Evolutionary conservation across 2,888 invertebrate species (phyloP), one percentile per base, ranked within the genome.

Genomic region (Lasioglossum calceatum): DNA sequence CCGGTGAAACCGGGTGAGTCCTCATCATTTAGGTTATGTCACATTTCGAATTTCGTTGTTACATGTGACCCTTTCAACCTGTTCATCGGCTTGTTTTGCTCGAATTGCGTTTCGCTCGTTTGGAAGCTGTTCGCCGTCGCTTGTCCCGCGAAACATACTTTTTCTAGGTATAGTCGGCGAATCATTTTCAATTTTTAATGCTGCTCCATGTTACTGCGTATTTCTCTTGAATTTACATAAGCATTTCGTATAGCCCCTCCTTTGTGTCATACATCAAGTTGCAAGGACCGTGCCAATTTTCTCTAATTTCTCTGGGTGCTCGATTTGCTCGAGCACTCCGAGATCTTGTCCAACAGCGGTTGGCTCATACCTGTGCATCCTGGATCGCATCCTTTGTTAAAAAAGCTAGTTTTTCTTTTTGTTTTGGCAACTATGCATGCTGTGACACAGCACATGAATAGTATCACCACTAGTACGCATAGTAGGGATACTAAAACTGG

Each of bases 1-100:
- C 96, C 89, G 90, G 95, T 93, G 14, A 95, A 94, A 88, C 93
- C 94, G 81, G 92, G 94, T 95, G 86, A 93, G 91, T 87, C 32
- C 36, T 19, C 50, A 72, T 32, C 42, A 85, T 89, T 77, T 64
- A 95, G 95, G 72, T 95, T 95, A 86, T 90, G 90, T 83, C 76
- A 71, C 80, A 73, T 78, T 87, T 84, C 73, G 50, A 12, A 74
- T 76, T 64, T 74, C 16, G 27, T 54, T n/a, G 50, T 77, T 81
- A 70, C 85, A 82, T 82, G 78, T 81, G 77, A 84, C 73, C 61
- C 32, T 47, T 42, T 10, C 0, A n/a, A 12, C 12, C 70, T 39
- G 32, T 71, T 70, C 27, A 72, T 27, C 14, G 10, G 2, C 3
- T 23, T 42, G 19, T 47, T 14, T 61, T 44, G 19, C 3, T 36